Base-by-base conservation (phyloP, 1,140 invertebrate species). In the Bombus superbus region DNA sequence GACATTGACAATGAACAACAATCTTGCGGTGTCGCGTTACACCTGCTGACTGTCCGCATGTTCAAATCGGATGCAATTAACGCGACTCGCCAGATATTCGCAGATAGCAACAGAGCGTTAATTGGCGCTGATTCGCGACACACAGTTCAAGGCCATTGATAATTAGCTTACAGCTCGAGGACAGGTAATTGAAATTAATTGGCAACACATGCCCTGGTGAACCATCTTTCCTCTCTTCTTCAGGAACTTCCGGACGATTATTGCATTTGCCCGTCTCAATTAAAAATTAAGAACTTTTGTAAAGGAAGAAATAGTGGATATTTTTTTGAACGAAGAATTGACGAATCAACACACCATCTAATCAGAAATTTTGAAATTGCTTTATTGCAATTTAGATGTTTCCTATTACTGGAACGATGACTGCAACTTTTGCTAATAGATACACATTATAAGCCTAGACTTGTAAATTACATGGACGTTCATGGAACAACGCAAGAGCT, bases 1-100 rank as follows among this genome's bases (percentile, higher is more conserved):
- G 80, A 62, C 80, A 75, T 74, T 82, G 80, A 47, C 80, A 75
- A 32, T 82, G 71, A 73, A 22, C 69, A 18, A 35, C 25, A 68
- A 80, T 80, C 62, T 80, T 44, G 42, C 9, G 47, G 71, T 28
- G 40, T 62, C 44, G 53, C 15, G 47, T 81, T 82, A 75, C 80
- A 75, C 40, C 71, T 75, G 80, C n/a, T 28, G 71, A 64, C 35
- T 44, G 25, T 44, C n/a, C 13, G 32, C 15, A 22, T 2, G 47
- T 40, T 38, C 32, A 73, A 71, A 53, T 25, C n/a, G 71, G 68
- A 47, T 42, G 79, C 18, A 73, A 81, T 81, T 81, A 81, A 81
- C 47, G 47, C 42, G 11, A 53, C 69, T 82, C 32, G 64, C 22
- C 32, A 69, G 64, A 35, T 78, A 80, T 44, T 53, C 42, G 5